Evolutionary conservation across 2,888 invertebrate species (phyloP), one percentile per base, ranked within the genome.

Genomic region (Drosophila mercatorum): DNA sequence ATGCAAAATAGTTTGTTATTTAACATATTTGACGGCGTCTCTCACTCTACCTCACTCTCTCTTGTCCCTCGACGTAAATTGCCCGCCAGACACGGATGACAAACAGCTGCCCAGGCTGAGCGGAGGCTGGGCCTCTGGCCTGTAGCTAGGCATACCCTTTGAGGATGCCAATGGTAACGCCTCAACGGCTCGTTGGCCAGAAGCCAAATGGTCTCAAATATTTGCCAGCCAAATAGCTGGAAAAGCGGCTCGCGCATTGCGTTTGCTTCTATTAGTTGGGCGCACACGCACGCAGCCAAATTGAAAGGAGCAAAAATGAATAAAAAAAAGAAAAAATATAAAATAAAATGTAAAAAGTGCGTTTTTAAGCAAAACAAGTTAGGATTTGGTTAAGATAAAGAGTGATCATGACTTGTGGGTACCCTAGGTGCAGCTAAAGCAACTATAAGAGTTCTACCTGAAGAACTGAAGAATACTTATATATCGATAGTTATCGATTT

Each of bases 1-100:
- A 90, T 86, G 83, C 83, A 85, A 86, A 89, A 88, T 86, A 86
- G 90, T 90, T 86, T 80, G 76, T 86, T 89, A 88, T 86, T 89
- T 89, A 86, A 85, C 90, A 86, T 89, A 89, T 86, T 85, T 88
- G 78, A 74, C 75, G 69, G 65, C 68, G 6, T 51, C 22, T 46
- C 22, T 2, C 11, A 1, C 22, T 5, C 17, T 5, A 3, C 11
- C 12, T 3, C 1, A 3, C 22, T 4, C 11, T 22, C 22, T 26
- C 26, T 7, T 12, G 46, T 46, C 60, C 58, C 51, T 67, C 57
- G 65, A 80, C 67, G 78, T 59, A 86, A 89, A 88, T 89, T 78
- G 86, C 75, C 83, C 75, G 72, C 57, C 75, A 85, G 78, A 83
- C 83, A 76, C 46, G 69, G 77, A 74, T 86, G 82, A 84, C 83